Base-by-base conservation (phyloP, 2,888 invertebrate species). In the Cataglyphis rosenhaueri region DNA sequence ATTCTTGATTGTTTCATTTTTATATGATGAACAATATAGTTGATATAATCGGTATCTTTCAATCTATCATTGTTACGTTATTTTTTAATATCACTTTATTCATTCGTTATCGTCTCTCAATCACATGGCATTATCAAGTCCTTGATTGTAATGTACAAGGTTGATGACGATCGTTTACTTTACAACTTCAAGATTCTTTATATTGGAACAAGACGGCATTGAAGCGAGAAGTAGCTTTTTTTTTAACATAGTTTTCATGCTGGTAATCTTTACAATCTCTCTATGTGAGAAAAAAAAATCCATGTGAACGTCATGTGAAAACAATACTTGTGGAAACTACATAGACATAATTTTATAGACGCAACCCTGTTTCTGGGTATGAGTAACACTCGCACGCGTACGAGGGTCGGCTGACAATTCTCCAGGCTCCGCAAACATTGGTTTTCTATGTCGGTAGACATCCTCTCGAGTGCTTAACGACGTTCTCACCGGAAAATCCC, bases 401-500 rank as follows among this genome's bases (percentile, higher is more conserved):
- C 61, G 5, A 44, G 25, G n/a, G 10, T 35, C 66, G 75, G 29
- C 70, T 55, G 41, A 55, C 68, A 66, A 68, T 78, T 68, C 70
- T 44, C 18, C 57, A 15, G 70, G 57, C 57, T 78, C 57, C 57
- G 57, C 41, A 68, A 68, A 78, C 57, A 57, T 78, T 38, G 57
- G 32, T 15, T 12, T 75, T 48, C 41, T 18, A 57, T 41, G 52
- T 55, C 66, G 68, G 18, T 25, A n/a, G 48, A 21, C 38, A 6
- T 10, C 66, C 48, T 64, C 35, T 64, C 18, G 71, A 66, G 75
- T 68, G 29, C 55, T 57, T 29, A 66, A 66, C 70, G 66, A 68
- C n/a, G 76, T 57, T 75, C 75, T 66, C 76, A 41, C 70, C 38
- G 68, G 55, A 76, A 76, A 76, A 76, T 68, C 68, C 62, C 55